Conservation (phyloP, 2,888 invertebrate species). For the Oscheius sp. region DNA sequence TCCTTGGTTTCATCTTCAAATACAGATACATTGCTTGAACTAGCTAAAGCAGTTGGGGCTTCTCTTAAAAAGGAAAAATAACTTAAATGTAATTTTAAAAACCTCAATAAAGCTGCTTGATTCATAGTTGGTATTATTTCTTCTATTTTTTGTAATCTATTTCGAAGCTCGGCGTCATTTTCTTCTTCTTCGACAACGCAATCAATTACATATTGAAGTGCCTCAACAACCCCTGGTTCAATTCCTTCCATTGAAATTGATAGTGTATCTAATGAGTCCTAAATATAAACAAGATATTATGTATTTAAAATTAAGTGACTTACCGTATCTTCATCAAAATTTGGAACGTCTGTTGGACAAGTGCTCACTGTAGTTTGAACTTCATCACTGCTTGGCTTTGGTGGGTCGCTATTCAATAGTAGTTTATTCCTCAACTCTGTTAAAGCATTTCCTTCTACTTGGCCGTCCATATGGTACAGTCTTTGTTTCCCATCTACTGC, state of each 20-base stretch:
- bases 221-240: slow-evolving; percentile 59
- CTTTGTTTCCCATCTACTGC: slow-evolving; percentile 62
- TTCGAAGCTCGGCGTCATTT: slow-evolving; percentile 7
- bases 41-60: neutral
- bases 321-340: slow-evolving; percentile 47
- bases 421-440: slow-evolving; percentile 45
- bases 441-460: slow-evolving; percentile 32
- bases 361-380: slow-evolving; percentile 22
- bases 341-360: slow-evolving; percentile 37
- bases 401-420: slow-evolving; percentile 33
- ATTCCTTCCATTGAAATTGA: slow-evolving; percentile 53
- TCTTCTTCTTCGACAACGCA: slow-evolving; percentile 53
- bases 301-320: neutral
- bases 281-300: neutral
- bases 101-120: slow-evolving; percentile 8
- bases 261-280: slow-evolving; percentile 63
- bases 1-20: slow-evolving; percentile 26
- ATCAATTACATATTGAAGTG: slow-evolving; percentile 59
- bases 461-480: slow-evolving; percentile 61
- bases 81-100: neutral
- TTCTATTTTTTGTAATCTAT: neutral
- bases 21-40: neutral
- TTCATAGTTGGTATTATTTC: slow-evolving; percentile 4
- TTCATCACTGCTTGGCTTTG: slow-evolving; percentile 13
- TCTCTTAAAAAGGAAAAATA: neutral